Evolutionary conservation across 2,797 vertebrate species (phyloP), one percentile per base, ranked within the genome.

Genomic region (Sebastes minor): DNA sequence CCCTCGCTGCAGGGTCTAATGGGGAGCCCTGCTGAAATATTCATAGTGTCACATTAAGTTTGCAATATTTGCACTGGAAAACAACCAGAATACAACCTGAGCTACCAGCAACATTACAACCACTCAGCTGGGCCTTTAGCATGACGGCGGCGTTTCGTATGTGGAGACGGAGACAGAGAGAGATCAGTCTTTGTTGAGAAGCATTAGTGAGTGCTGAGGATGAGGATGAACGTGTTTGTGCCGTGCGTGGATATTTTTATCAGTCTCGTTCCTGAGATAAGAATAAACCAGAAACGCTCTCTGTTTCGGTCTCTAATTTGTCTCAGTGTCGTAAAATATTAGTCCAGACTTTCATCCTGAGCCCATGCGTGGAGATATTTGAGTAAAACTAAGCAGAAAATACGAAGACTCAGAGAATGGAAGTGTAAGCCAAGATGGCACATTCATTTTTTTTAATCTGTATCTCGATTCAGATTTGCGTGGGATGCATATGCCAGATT

Each of bases 31-130:
- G 85, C 83, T 95, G 84, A 94, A 95, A 95, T 90, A 94, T 95
- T 94, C 81, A 94, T 92, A 20, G 78, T 89, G 85, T 89, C 90
- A 91, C 93, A 92, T 93, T 95, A 93, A 87, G 86, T 94, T 92
- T 93, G 84, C 90, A 93, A 92, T 93, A 90, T 94, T 91, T 92
- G 78, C 81, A 81, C 76, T 71, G 74, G 83, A 91, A 91, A 93
- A 90, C 83, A 85, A 88, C 65, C 71, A 64, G 76, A 76, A 85
- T 88, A 83, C 87, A 85, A 83, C 76, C 82, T 64, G 80, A 92
- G 69, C 82, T 80, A 84, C 69, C 71, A 78, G 78, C 84, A 87
- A 89, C 82, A 82, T 86, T 82, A 87, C 87, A 82, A 72, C 64
- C 88, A 76, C 82, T 90, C 88, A 84, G 87, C 80, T 76, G 23